Evolutionary conservation across 2,888 invertebrate genomes (phyloP).

Genomic region (Lacanobia oleracea): DNA sequence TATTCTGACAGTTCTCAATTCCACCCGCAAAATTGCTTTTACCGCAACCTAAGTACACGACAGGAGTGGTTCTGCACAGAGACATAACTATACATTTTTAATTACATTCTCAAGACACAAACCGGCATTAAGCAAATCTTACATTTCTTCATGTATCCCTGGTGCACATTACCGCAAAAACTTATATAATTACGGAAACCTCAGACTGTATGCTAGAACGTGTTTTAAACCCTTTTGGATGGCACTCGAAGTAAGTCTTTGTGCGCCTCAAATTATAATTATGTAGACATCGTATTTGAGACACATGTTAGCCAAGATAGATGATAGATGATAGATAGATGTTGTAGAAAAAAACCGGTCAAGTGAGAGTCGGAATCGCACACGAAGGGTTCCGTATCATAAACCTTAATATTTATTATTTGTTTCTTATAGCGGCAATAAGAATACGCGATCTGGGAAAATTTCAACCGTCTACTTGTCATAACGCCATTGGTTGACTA

Average conservation of each 20-base stretch:
- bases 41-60: slow-evolving; percentile 19
- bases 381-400: too few species aligned
- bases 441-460: too few species aligned
- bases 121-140: slow-evolving; percentile 56
- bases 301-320: too few species aligned
- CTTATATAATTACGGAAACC: slow-evolving; percentile 60
- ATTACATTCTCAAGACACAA: slow-evolving; percentile 50
- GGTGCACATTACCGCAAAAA: slow-evolving; percentile 59
- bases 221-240: slow-evolving; percentile 43
- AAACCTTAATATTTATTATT: too few species aligned
- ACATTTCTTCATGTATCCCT: slow-evolving; percentile 60
- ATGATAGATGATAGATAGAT: too few species aligned
- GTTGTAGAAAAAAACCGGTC: too few species aligned
- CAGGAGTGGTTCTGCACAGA: neutral
- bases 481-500: too few species aligned
- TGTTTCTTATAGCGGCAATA: too few species aligned
- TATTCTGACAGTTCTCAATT: neutral
- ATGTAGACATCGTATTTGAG: neutral
- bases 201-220: slow-evolving; percentile 28
- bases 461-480: too few species aligned
- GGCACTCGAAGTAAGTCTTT: neutral
- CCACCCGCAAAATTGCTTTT: slow-evolving; percentile 9
- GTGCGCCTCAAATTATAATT: too few species aligned
- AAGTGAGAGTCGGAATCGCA: too few species aligned
- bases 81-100: slow-evolving; percentile 43